phyloP scores from a whole-genome alignment of 2,113 vertebrate species.

The Verasper variegatus region DNA sequence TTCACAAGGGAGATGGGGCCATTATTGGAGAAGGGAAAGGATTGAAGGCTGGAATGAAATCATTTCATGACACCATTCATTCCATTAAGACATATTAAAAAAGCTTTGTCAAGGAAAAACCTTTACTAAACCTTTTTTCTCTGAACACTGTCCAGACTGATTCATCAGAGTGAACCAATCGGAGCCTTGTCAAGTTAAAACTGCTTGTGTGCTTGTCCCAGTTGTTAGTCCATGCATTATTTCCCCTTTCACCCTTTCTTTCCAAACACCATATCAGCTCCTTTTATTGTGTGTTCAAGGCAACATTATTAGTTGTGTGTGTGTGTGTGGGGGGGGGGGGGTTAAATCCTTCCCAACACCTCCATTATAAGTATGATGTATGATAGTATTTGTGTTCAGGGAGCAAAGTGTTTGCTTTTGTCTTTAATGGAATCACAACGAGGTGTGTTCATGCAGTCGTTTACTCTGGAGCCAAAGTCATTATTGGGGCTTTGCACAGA shows the following conservation, averaged over 20 bases:
- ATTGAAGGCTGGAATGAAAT: constrained; percentile 41
- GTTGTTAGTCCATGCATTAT: constrained; percentile 6
- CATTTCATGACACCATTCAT: constrained; percentile 46
- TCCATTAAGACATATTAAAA: constrained; percentile 69
- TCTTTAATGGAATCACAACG: constrained; percentile 32
- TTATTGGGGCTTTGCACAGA: constrained; percentile 8
- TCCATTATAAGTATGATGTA: constrained; percentile 15
- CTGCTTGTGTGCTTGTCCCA: constrained; percentile 10
- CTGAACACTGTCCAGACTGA: constrained; percentile 10
- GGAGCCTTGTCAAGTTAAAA: constrained; percentile 25
- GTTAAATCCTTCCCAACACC: constrained; percentile 13
- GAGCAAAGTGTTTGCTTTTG: constrained; percentile 29
- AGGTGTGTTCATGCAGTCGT: constrained; percentile 7
- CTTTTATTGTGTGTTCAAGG: constrained; percentile 2
- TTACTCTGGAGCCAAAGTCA: constrained; percentile 24
- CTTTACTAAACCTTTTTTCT: neutral
- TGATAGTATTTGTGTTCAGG: constrained; percentile 20
- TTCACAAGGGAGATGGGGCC: constrained; percentile 33
- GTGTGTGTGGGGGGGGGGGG: neutral
- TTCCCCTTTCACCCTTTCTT: neutral
- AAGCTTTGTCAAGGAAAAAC: constrained; percentile 61
- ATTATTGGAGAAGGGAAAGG: constrained; percentile 52
- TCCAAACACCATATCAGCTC: neutral
- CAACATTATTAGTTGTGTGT: constrained; percentile 22
- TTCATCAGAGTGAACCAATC: constrained; percentile 28